phyloP scores from a whole-genome alignment of 2,113 vertebrate genomes.

The Bettongia penicillata region DNA sequence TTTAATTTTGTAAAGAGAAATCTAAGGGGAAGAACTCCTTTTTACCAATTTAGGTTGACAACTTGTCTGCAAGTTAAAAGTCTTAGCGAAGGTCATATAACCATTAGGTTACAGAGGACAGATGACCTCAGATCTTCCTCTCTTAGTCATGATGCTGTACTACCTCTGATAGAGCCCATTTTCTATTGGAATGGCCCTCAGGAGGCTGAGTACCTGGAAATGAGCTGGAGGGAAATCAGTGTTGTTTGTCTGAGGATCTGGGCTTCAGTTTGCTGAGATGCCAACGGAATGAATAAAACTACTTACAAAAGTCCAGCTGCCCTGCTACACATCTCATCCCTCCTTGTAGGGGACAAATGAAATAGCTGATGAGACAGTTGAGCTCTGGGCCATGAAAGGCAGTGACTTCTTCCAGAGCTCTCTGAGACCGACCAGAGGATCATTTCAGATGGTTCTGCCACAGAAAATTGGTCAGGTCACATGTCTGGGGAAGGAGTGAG shows the following conservation, averaged over 20 bases:
- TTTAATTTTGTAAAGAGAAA: background rate
- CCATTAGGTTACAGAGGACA: background rate
- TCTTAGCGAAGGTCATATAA: background rate
- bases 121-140: background rate
- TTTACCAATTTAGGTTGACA: background rate
- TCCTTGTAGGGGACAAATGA: conserved; percentile 47
- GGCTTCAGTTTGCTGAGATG: conserved; percentile 60
- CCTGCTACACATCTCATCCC: conserved; percentile 65
- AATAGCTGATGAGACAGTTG: conserved; percentile 65
- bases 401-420: background rate
- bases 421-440: background rate
- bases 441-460: background rate
- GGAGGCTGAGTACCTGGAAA: background rate
- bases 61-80: no score
- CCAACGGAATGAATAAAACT: conserved; percentile 62
- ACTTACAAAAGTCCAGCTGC: conserved; percentile 64
- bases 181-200: background rate
- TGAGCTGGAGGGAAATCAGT: background rate
- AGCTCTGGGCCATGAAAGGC: conserved; percentile 10
- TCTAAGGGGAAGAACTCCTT: background rate
- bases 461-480: background rate
- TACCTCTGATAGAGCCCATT: background rate
- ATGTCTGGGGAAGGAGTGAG: background rate
- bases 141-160: background rate
- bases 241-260: conserved; percentile 6